Evolutionary conservation across 2,797 vertebrate species (phyloP), one percentile per base, ranked within the genome.

Genomic region (Sparus aurata): DNA sequence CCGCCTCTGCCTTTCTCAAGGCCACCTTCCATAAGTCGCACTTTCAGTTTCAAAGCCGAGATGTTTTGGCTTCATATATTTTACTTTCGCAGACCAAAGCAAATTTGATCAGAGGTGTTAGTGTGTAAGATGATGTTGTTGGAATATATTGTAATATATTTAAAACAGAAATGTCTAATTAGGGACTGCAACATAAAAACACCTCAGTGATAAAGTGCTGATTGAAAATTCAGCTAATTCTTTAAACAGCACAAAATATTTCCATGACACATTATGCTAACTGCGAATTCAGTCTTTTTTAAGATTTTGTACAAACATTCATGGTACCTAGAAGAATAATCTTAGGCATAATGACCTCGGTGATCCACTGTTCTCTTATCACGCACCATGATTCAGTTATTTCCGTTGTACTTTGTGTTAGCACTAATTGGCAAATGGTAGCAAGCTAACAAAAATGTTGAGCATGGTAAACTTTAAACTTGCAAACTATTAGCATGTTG

Each of bases 21-120:
- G n/a, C 79, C 72, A 52, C 34, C 82, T 64, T 59, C 45, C 22
- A 55, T 71, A 81, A 74, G 38, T 76, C 85, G 46, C 75, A 25
- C 12, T 23, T 69, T 84, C 23, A 58, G 3, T 73, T 86, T 77
- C 10, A 60, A 87, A 77, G 46, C 67, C 15, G n/a, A 67, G 74
- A 59, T 73, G 47, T 66, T 77, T 76, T 30, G 30, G 53, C 58
- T 70, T 77, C 43, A 41, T 22, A 22, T 60, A n/a, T 70, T 85
- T 87, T 84, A 23, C 82, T 79, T 76, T 77, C 20, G 23, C 47
- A 65, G 52, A 61, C 23, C 69, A 84, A 73, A 47, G 43, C 34
- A 57, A 59, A 20, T 61, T 71, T 82, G 54, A 78, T 68, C 22
- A 50, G 58, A 66, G 68, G 70, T 54, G 59, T 25, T 49, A 4